Base-by-base conservation (phyloP, 2,113 vertebrate genomes). In the Notarius quadriscutis region DNA sequence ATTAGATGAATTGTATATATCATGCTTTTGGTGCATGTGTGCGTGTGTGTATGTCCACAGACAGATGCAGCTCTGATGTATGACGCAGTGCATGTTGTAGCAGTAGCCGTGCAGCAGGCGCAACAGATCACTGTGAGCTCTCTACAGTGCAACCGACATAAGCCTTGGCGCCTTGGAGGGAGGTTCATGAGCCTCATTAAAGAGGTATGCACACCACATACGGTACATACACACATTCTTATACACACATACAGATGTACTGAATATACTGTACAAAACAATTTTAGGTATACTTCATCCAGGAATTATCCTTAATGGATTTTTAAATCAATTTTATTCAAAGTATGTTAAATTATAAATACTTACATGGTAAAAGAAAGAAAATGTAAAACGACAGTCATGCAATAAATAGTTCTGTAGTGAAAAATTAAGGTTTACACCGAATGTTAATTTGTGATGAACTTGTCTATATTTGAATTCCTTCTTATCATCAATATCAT, bases 91-190 rank as follows among this genome's bases (percentile, higher is more conserved):
- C 98, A 99, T 7, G 97, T 99, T 81, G 98, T 99, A 85, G 98
- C 98, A 0, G 97, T 99, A 92, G 98, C 98, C 0, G 97, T 99
- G 86, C 98, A 99, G 90, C 98, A 99, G 92, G 97, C 99, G n/a
- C 96, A 97, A 10, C 98, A 99, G 95, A 99, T 99, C 96, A 99
- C 98, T 2, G 98, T 99, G 91, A 99, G 98, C 69, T 99, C 98
- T 0, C 95, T 99, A 65, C 98, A 99, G 93, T 99, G 98, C 89
- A 99, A 99, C 90, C 95, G 98, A 63, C 98, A 99, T 94, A 99
- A 99, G 84, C 98, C 98, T 0, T 99, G 98, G 98, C 97, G 98
- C 90, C 99, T 99, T 78, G 98, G 98, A 27, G 96, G 96, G 1
- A 97, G 98, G 51, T 99, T 99, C 89, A 99, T 99, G 96, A 95